Percentiles rank a stretch among this genome's conserved stretches.
phyloP scores from a whole-genome alignment of 2,888 invertebrate genomes.

The Bombyx huttoni region DNA sequence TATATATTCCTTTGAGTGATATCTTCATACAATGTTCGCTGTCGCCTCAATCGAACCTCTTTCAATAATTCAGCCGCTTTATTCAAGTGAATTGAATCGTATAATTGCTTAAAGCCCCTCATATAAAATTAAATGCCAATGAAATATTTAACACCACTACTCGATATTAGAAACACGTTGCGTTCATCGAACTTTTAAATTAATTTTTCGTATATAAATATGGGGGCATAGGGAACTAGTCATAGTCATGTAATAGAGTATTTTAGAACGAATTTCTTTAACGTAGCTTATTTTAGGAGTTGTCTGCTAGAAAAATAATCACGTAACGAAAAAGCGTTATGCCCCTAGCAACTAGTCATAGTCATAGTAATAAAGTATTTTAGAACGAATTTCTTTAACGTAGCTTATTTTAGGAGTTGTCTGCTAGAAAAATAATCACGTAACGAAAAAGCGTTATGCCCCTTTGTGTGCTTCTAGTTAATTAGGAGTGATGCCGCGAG shows the following conservation, averaged over 20 bases:
- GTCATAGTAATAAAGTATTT: too few relatives aligned
- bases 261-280: too few relatives aligned
- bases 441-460: too few relatives aligned
- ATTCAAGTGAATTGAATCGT: conserved; percentile 13
- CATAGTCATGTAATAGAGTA: too few relatives aligned
- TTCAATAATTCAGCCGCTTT: conserved; percentile 18
- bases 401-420: too few relatives aligned
- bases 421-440: too few relatives aligned
- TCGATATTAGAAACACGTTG: neutral
- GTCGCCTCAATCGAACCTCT: conserved; percentile 9
- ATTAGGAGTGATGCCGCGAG: too few relatives aligned
- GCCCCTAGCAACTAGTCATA: neutral
- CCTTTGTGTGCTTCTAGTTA: too few relatives aligned
- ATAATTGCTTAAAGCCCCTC: conserved; percentile 18
- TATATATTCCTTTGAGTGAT: neutral
- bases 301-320: too few relatives aligned
- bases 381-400: too few relatives aligned
- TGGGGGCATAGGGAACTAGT: neutral
- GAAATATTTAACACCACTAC: conserved; percentile 3
- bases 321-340: too few relatives aligned
- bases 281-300: too few relatives aligned
- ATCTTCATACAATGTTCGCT: neutral
- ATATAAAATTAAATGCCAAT: conserved; percentile 13
- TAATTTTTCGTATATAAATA: neutral
- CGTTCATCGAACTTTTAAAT: neutral